Evolutionary conservation across 2,113 vertebrate genomes (phyloP).

Genomic region (Cyrtonyx montezumae): DNA sequence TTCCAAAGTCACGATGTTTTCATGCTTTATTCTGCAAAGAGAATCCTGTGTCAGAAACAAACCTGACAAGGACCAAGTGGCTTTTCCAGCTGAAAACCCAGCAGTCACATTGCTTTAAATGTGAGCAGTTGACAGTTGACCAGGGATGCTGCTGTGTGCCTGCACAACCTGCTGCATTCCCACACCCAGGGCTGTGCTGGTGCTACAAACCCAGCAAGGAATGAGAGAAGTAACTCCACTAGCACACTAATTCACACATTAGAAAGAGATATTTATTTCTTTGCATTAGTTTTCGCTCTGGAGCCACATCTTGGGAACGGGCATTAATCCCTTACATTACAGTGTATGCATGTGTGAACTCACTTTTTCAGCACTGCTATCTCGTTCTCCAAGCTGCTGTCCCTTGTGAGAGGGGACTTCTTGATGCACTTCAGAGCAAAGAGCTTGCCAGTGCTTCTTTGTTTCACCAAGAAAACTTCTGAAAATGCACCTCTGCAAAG

Average conservation of each 20-base stretch:
- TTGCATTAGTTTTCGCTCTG: background rate
- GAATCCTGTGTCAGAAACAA: background rate
- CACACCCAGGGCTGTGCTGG: background rate
- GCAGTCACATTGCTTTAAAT: background rate
- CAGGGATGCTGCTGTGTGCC: background rate
- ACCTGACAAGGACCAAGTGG: background rate
- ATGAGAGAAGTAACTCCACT: background rate
- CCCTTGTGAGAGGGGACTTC: conserved; percentile 85
- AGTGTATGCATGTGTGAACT: background rate
- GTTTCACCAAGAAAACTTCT: conserved; percentile 92
- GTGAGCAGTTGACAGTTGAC: background rate
- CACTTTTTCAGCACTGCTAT: conserved; percentile 92
- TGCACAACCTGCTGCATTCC: background rate
- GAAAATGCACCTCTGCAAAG: conserved; percentile 90
- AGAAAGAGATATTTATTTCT: background rate
- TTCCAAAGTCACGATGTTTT: conserved; percentile 92
- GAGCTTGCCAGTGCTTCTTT: conserved; percentile 86
- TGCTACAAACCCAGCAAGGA: background rate
- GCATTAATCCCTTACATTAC: background rate
- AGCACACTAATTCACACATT: background rate
- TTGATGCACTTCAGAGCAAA: conserved; percentile 96
- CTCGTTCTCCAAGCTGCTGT: conserved; percentile 93
- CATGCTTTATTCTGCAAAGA: conserved; percentile 90
- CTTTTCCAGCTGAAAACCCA: background rate
- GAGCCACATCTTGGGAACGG: background rate